These are phyloP conservation scores for Phoxinus dragarum DNA, from an alignment of 2,797 vertebrate species.

Conservation along the genomic window DNA sequence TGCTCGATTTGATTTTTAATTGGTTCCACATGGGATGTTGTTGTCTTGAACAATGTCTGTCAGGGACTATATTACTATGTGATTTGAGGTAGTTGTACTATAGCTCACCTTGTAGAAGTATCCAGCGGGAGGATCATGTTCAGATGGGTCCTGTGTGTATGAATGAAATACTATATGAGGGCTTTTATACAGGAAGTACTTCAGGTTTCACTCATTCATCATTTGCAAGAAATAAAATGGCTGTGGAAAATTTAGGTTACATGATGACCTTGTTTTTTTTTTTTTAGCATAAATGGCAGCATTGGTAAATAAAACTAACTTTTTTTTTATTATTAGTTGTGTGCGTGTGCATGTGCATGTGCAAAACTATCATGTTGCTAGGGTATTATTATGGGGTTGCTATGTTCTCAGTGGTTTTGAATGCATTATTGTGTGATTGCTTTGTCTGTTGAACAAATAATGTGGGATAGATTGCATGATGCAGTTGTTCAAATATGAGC, in stretches of 20 bases:
- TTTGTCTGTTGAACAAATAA: neutral
- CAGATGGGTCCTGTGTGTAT: neutral
- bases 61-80: neutral
- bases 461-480: neutral
- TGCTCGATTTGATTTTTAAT: neutral
- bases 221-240: neutral
- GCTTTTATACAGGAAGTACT: neutral
- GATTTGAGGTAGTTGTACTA: neutral
- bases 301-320: neutral
- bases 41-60: slow-evolving; percentile 20
- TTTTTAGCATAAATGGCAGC: neutral
- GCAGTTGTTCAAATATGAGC: neutral
- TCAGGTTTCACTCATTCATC: slow-evolving; percentile 1
- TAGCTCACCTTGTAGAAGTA: slow-evolving; percentile 7
- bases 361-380: neutral
- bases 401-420: neutral
- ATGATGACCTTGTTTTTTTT: neutral
- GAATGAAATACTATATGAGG: slow-evolving; percentile 17
- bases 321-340: neutral
- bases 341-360: no score
- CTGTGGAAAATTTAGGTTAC: neutral
- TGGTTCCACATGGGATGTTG: slow-evolving; percentile 27
- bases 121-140: neutral
- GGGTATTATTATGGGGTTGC: neutral
- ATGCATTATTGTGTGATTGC: neutral